phyloP scores from a whole-genome alignment of 2,113 vertebrate genomes.

The Paramormyrops kingsleyae region DNA sequence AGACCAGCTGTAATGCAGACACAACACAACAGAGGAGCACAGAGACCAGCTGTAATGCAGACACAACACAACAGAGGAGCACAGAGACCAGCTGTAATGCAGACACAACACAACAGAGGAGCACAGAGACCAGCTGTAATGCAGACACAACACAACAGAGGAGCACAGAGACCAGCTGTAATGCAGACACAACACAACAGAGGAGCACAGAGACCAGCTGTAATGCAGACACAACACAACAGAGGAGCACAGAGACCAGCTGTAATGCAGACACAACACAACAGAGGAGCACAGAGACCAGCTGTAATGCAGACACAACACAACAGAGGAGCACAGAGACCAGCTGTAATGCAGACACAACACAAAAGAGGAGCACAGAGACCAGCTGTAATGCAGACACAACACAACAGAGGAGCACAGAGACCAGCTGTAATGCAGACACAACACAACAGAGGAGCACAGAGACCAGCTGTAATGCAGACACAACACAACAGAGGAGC shows the following conservation, averaged over 20 bases:
- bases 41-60: no score
- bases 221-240: no score
- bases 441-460: not conserved
- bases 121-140: no score
- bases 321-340: not conserved
- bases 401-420: not conserved
- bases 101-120: no score
- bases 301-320: not conserved
- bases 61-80: no score
- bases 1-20: no score
- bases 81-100: no score
- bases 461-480: not conserved
- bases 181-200: not conserved
- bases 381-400: not conserved
- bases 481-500: not conserved
- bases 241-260: not conserved
- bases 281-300: not conserved
- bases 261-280: not conserved
- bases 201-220: no score
- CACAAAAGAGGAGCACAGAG: not conserved
- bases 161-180: no score
- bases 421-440: not conserved
- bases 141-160: no score
- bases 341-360: not conserved
- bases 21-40: not conserved